Percentiles rank a stretch among this genome's conserved stretches.
Conservation (phyloP, 2,888 invertebrate species). For the Spodoptera littoralis region DNA sequence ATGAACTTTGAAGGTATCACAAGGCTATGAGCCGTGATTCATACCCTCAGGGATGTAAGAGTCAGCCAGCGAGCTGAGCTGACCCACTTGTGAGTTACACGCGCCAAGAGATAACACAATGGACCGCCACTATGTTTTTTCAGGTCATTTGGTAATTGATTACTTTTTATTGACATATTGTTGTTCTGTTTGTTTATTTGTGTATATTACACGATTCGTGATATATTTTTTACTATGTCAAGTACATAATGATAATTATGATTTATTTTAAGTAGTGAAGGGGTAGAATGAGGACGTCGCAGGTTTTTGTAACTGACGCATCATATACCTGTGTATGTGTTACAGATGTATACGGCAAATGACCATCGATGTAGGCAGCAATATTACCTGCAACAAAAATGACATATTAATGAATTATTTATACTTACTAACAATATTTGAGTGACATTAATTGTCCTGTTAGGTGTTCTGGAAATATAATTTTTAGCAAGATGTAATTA, state of each 20-base stretch:
- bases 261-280: no score
- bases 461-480: no score
- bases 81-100: conserved; percentile 8
- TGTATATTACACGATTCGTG: no score
- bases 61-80: neutral
- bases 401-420: neutral
- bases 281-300: no score
- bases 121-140: conserved; percentile 17
- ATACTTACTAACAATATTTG: neutral
- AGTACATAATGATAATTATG: no score
- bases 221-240: no score
- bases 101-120: conserved; percentile 21
- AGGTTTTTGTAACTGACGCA: no score
- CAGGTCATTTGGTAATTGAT: conserved; percentile 36
- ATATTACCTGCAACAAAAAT: conserved; percentile 28
- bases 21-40: no score
- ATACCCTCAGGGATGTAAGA: neutral
- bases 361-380: neutral
- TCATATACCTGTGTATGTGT: conserved; percentile 18
- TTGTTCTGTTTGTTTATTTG: conserved; percentile 24
- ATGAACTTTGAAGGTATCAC: no score
- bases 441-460: no score
- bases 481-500: no score
- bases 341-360: neutral
- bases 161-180: conserved; percentile 27